Evolutionary conservation across 1,140 invertebrate species (phyloP).

Genomic region (Drosophila auraria): DNA sequence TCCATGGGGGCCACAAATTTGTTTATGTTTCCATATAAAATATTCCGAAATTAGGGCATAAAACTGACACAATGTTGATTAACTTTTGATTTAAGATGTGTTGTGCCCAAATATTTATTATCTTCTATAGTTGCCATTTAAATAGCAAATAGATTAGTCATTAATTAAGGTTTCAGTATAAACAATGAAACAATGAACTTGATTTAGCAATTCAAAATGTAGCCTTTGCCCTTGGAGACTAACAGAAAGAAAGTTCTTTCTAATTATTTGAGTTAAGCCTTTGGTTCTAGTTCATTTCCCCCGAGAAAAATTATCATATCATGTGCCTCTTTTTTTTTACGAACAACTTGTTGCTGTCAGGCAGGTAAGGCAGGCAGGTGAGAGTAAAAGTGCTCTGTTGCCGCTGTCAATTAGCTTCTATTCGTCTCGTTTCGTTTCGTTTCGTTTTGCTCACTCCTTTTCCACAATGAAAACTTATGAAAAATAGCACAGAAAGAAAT

Average conservation of each 20-base stretch:
- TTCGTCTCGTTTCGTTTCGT: background rate
- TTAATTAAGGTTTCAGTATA: background rate
- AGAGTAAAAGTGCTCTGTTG: conserved; percentile 33
- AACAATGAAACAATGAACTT: conserved; percentile 2
- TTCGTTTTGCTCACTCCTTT: background rate
- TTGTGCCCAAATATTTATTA: too few relatives aligned
- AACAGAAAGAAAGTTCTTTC: background rate
- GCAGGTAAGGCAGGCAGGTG: background rate
- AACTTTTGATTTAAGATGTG: conserved; percentile 17
- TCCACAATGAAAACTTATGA: conserved; percentile 5
- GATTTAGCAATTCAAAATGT: background rate
- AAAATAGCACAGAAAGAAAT: conserved; percentile 4
- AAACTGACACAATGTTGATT: conserved; percentile 31
- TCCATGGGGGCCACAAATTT: conserved; percentile 11
- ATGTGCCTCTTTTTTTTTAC: too few relatives aligned
- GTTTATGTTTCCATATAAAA: conserved; percentile 29
- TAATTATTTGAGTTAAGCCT: background rate
- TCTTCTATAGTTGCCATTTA: background rate
- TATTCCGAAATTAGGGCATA: conserved; percentile 12
- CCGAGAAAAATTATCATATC: background rate
- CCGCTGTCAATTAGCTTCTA: conserved; percentile 21
- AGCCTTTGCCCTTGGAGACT: background rate
- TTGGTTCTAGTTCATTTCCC: conserved; percentile 8
- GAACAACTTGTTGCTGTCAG: conserved; percentile 3
- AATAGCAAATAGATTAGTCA: conserved; percentile 4